Evolutionary conservation across 2,113 vertebrate genomes (phyloP).

Genomic region (Malurus cyaneus): DNA sequence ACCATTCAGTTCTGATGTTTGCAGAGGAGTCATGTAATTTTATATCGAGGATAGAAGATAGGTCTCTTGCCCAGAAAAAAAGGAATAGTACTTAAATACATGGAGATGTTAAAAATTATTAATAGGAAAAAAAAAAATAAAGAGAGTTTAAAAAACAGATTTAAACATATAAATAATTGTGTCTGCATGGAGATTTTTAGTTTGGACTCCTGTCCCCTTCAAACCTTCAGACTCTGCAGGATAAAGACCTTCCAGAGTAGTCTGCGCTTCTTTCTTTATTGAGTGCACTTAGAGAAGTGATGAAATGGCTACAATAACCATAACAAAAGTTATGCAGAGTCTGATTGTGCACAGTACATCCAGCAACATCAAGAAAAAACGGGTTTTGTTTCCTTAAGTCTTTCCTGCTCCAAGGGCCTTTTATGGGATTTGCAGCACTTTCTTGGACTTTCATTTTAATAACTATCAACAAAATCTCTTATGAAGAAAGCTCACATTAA

Average conservation of each 20-base stretch:
- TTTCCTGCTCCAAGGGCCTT: not conserved
- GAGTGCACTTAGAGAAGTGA: not conserved
- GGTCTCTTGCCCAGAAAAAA: not conserved
- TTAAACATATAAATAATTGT: not conserved
- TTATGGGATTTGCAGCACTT: not conserved
- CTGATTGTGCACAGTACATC: not conserved
- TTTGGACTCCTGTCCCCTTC: not conserved
- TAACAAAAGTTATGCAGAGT: not conserved
- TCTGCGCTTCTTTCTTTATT: not conserved
- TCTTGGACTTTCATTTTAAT: not conserved
- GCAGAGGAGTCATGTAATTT: not conserved
- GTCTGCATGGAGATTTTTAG: not conserved
- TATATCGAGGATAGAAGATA: not conserved
- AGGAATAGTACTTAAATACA: not conserved
- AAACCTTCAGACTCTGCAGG: not conserved
- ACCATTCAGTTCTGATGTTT: not conserved
- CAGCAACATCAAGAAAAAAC: not conserved
- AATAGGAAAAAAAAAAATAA: not conserved
- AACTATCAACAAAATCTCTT: not conserved
- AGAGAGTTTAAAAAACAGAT: rapidly evolving
- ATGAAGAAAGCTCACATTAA: not conserved
- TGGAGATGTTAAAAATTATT: not conserved
- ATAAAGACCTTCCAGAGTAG: not conserved
- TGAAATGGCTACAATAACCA: not conserved
- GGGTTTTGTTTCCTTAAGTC: not conserved